phyloP scores from a whole-genome alignment of 2,888 invertebrate genomes.

The Polydrusus pterygomalis region DNA sequence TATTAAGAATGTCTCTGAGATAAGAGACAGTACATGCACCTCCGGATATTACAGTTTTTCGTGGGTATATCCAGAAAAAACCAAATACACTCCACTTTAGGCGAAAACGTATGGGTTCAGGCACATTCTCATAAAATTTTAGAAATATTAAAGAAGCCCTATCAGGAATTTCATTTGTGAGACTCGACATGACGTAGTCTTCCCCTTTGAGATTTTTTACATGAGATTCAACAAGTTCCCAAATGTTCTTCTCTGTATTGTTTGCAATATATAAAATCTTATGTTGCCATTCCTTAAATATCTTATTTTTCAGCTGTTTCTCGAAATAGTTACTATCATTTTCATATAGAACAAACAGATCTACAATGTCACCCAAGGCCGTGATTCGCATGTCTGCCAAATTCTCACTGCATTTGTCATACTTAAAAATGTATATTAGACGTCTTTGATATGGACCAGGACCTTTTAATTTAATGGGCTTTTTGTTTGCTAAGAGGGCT shows the following conservation, averaged over 20 bases:
- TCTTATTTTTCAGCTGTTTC: slow-evolving; percentile 72
- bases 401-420: slow-evolving; percentile 74
- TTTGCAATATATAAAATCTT: slow-evolving; percentile 75
- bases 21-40: slow-evolving; percentile 73
- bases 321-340: slow-evolving; percentile 70
- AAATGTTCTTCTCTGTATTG: slow-evolving; percentile 68
- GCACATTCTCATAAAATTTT: slow-evolving; percentile 80
- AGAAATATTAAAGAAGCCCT: slow-evolving; percentile 78
- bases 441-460: slow-evolving; percentile 73
- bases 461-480: slow-evolving; percentile 71
- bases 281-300: slow-evolving; percentile 72
- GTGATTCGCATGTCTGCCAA: slow-evolving; percentile 78
- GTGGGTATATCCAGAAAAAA: slow-evolving; percentile 81
- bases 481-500: slow-evolving; percentile 76
- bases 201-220: slow-evolving; percentile 73
- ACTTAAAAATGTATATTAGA: slow-evolving; percentile 75
- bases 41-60: slow-evolving; percentile 75
- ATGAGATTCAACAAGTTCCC: slow-evolving; percentile 69
- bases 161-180: slow-evolving; percentile 78
- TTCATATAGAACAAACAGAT: slow-evolving; percentile 78
- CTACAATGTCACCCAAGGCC: slow-evolving; percentile 76
- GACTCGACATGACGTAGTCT: slow-evolving; percentile 77
- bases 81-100: slow-evolving; percentile 80
- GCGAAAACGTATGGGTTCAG: slow-evolving; percentile 77
- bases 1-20: slow-evolving; percentile 67